These are phyloP conservation scores for Myrmecobius fasciatus DNA, from an alignment of 2,113 vertebrate genomes.

Conservation along the genomic window DNA sequence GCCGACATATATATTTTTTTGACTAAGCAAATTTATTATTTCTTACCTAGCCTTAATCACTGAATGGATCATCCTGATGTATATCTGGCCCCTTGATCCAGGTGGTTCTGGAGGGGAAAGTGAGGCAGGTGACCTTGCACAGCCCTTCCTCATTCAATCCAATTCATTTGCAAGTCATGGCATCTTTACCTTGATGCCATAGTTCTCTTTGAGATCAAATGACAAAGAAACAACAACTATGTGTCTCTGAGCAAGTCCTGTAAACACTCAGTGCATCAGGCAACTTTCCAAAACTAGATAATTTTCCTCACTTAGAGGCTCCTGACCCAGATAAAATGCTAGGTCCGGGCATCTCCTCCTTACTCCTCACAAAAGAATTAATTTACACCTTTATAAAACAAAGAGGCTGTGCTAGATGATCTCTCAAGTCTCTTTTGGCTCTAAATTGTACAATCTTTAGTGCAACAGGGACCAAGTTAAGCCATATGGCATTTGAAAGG, in stretches of 20 bases:
- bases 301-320: neutral
- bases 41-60: too few relatives aligned
- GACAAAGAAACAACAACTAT: neutral
- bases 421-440: neutral
- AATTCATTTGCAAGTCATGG: too few relatives aligned
- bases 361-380: neutral
- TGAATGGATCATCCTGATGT: too few relatives aligned
- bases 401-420: neutral
- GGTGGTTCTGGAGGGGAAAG: too few relatives aligned
- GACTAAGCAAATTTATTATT: too few relatives aligned
- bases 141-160: too few relatives aligned
- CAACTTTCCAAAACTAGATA: neutral
- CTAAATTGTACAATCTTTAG: neutral
- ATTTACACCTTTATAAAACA: neutral
- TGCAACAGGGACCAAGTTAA: neutral
- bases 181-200: too few relatives aligned
- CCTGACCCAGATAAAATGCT: neutral
- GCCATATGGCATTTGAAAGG: constrained; percentile 8
- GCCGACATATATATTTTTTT: too few relatives aligned
- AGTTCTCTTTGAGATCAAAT: too few relatives aligned
- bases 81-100: too few relatives aligned
- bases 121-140: too few relatives aligned
- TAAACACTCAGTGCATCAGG: neutral
- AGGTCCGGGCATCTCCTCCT: neutral
- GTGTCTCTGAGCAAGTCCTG: neutral